Percentiles rank a stretch among this genome's conserved stretches.
phyloP scores from a whole-genome alignment of 2,888 invertebrate species.

The Lithosia quadra region DNA sequence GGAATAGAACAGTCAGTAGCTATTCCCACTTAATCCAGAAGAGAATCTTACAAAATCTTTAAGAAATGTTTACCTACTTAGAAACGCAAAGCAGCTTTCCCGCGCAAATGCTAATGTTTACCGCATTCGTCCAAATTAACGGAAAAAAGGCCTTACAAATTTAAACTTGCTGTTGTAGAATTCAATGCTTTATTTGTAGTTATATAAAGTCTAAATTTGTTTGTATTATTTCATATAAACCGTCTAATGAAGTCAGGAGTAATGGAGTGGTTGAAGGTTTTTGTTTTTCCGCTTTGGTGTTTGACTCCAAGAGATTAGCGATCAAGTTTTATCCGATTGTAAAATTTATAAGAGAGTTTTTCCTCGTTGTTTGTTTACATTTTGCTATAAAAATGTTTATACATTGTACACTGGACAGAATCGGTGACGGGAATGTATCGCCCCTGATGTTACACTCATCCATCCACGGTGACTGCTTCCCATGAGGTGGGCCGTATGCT shows the following conservation, averaged over 20 bases:
- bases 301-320: conserved; percentile 67
- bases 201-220: conserved; percentile 21
- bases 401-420: too few species aligned
- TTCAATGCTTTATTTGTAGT: conserved; percentile 18
- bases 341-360: conserved; percentile 29
- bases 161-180: conserved; percentile 7
- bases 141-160: conserved; percentile 48
- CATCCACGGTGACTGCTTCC: too few species aligned
- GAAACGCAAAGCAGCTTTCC: conserved; percentile 77
- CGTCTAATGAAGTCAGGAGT: conserved; percentile 65
- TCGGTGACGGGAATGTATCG: too few species aligned
- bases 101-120: conserved; percentile 72
- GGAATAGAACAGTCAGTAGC: neutral
- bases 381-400: too few species aligned
- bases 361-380: conserved; percentile 13
- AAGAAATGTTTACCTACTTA: conserved; percentile 69
- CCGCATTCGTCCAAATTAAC: conserved; percentile 66
- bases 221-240: conserved; percentile 34
- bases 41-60: conserved; percentile 52
- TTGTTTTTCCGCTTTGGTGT: conserved; percentile 65
- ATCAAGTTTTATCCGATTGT: conserved; percentile 62
- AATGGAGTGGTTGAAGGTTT: conserved; percentile 70
- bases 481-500: too few species aligned
- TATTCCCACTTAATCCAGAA: conserved; percentile 31
- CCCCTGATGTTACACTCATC: too few species aligned